These are phyloP conservation scores for Ceyx melanurus DNA, from an alignment of 2,113 vertebrate species.

Conservation along the genomic window DNA sequence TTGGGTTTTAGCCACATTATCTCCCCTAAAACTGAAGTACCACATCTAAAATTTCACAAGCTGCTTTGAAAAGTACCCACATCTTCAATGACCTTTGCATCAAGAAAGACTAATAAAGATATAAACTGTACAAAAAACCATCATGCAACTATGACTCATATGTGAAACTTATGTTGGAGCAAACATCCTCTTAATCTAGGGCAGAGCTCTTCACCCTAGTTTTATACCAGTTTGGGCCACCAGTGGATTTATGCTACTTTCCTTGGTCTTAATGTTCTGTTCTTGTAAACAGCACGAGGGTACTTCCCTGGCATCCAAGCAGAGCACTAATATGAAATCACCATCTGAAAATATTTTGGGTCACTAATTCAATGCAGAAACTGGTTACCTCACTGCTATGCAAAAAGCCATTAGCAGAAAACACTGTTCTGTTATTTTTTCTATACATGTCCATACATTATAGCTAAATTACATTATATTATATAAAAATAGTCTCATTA, in stretches of 20 bases:
- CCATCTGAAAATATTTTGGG: neutral
- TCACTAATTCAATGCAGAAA: neutral
- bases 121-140: neutral
- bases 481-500: neutral
- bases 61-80: neutral
- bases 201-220: neutral
- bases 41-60: neutral
- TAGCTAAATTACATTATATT: neutral
- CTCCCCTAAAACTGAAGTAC: neutral
- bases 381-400: neutral
- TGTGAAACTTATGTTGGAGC: neutral
- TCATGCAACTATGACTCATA: neutral
- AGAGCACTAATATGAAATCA: neutral
- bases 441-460: neutral
- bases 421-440: neutral
- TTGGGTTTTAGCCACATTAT: neutral
- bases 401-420: neutral
- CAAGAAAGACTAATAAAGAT: neutral
- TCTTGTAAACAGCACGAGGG: neutral
- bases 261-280: neutral
- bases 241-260: neutral
- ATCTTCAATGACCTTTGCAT: neutral
- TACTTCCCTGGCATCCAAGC: neutral
- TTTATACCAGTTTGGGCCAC: neutral
- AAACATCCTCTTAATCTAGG: neutral